Evolutionary conservation across 2,888 invertebrate genomes (phyloP).

Genomic region (Dione juno): DNA sequence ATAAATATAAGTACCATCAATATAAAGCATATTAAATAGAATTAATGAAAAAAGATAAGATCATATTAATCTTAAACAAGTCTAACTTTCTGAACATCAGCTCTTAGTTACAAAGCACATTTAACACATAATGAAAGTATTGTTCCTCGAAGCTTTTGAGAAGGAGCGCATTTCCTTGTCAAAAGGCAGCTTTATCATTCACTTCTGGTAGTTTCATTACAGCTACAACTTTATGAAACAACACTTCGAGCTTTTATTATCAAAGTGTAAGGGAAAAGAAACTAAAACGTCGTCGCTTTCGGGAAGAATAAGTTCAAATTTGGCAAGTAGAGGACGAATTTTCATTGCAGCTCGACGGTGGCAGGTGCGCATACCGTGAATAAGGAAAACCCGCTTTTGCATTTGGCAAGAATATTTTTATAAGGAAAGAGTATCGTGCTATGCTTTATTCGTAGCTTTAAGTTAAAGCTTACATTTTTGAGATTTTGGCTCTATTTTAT

Average conservation of each 20-base stretch:
- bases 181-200: constrained; percentile 33
- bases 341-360: constrained; percentile 65
- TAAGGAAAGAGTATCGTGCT: constrained; percentile 59
- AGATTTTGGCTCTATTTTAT: constrained; percentile 45
- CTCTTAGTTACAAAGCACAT: constrained; percentile 19
- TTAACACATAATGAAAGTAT: constrained; percentile 18
- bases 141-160: constrained; percentile 16
- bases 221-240: constrained; percentile 35
- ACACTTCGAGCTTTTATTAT: constrained; percentile 35
- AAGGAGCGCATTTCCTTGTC: constrained; percentile 31
- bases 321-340: constrained; percentile 73
- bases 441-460: constrained; percentile 54
- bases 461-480: constrained; percentile 64
- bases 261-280: constrained; percentile 28
- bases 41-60: not conserved
- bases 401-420: constrained; percentile 67
- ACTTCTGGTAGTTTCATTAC: constrained; percentile 36
- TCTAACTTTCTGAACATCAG: not conserved
- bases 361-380: constrained; percentile 70
- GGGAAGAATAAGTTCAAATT: constrained; percentile 70
- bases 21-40: not conserved
- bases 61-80: constrained; percentile 11
- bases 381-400: constrained; percentile 62
- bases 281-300: constrained; percentile 57
- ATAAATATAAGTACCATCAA: too few species aligned